Conservation (phyloP, 64 coral and sea anemone genomes). For the Dendronephthya gigantea region DNA sequence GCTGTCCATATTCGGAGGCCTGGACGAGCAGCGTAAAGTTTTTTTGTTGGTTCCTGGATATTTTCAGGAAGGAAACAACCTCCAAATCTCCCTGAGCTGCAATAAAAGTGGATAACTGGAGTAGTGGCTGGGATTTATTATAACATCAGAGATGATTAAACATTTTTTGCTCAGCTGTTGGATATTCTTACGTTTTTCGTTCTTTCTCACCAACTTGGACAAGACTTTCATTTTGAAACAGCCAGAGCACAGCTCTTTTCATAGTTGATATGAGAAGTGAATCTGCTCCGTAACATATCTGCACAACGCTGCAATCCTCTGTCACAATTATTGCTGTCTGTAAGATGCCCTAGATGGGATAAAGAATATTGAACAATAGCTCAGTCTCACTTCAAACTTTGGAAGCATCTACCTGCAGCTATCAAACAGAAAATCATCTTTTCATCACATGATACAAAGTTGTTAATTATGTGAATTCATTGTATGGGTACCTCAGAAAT, state of each 20-base stretch:
- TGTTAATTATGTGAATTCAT: too few relatives aligned
- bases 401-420: not conserved
- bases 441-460: too few relatives aligned
- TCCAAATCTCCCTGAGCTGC: not conserved
- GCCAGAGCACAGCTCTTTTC: not conserved
- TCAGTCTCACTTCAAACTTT: too few relatives aligned
- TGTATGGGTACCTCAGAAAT: not conserved
- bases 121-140: too few relatives aligned
- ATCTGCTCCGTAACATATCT: not conserved
- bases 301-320: conserved; percentile 3
- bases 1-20: conserved; percentile 74
- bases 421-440: too few relatives aligned
- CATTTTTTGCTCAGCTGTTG: too few relatives aligned
- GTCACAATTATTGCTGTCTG: not conserved
- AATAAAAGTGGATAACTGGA: not conserved
- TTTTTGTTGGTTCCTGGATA: not conserved
- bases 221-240: not conserved
- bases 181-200: conserved; percentile 7
- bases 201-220: conserved; percentile 15
- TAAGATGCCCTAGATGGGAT: not conserved
- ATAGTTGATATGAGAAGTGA: not conserved
- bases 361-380: not conserved
- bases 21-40: conserved; percentile 58
- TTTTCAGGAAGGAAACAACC: not conserved
- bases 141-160: too few relatives aligned